Evolutionary conservation across 2,797 vertebrate species (phyloP).

Genomic region (Acrossocheilus wenchowensis): DNA sequence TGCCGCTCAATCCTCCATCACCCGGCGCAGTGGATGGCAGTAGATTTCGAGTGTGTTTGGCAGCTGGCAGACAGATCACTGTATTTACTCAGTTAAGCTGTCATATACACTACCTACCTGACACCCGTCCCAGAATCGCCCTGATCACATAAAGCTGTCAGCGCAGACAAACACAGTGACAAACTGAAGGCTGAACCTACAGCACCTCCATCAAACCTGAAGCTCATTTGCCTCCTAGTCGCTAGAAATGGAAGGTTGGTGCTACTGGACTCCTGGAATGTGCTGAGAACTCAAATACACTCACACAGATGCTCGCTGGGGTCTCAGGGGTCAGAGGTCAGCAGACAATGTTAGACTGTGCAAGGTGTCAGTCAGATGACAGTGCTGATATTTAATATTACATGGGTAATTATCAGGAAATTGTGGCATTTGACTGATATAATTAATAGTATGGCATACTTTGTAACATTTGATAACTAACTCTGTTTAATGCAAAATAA

Average conservation of each 20-base stretch:
- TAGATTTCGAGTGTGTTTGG: constrained; percentile 61
- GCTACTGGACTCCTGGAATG: constrained; percentile 55
- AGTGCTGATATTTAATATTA: background rate
- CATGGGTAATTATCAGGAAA: background rate
- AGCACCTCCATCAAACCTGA: constrained; percentile 59
- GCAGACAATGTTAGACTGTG: background rate
- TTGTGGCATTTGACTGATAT: background rate
- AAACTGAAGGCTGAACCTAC: constrained; percentile 61
- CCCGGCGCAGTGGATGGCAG: constrained; percentile 42
- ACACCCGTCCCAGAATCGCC: constrained; percentile 60
- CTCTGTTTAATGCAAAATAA: background rate
- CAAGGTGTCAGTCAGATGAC: background rate
- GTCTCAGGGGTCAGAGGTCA: constrained; percentile 5
- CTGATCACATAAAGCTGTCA: constrained; percentile 66
- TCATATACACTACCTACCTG: constrained; percentile 63
- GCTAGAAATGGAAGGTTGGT: constrained; percentile 59
- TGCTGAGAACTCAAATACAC: constrained; percentile 37
- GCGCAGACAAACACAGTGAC: constrained; percentile 61
- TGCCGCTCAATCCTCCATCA: constrained; percentile 49
- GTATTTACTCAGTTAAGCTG: constrained; percentile 65
- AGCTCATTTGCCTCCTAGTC: constrained; percentile 58
- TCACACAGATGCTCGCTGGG: constrained; percentile 4
- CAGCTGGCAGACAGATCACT: constrained; percentile 64
- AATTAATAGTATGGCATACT: background rate
- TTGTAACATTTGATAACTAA: background rate